Evolutionary conservation across 2,888 invertebrate species (phyloP).

Genomic region (Colletes collaris): DNA sequence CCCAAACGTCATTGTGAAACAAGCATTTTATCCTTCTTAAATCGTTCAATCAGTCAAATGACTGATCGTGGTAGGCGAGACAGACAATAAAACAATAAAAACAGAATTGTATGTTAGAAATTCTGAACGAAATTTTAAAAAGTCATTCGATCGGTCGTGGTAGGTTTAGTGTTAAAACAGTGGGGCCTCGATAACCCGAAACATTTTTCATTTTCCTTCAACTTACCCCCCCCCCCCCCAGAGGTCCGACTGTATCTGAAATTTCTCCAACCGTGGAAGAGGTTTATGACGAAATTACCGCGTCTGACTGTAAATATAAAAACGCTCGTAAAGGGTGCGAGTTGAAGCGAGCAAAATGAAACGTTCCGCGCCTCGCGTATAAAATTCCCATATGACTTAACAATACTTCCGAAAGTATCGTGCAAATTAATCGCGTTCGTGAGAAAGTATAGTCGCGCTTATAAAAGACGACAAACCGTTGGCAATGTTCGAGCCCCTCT

Average conservation of each 20-base stretch:
- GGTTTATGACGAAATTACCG: slow-evolving; percentile 35
- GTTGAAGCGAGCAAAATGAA: background rate
- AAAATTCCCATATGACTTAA: background rate
- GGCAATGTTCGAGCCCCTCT: background rate
- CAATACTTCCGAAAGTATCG: background rate
- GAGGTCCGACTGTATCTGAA: slow-evolving; percentile 26
- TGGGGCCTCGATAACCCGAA: too few species aligned
- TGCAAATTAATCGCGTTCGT: slow-evolving; percentile 5
- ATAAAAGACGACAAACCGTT: background rate
- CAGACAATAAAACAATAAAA: too few species aligned
- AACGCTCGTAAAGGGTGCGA: slow-evolving; percentile 2
- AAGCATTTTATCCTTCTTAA: too few species aligned
- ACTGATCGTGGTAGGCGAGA: too few species aligned
- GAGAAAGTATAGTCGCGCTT: background rate
- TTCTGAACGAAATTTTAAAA: too few species aligned
- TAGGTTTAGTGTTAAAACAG: too few species aligned
- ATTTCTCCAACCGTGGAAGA: slow-evolving; percentile 15
- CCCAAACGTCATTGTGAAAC: too few species aligned
- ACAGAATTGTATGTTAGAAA: too few species aligned
- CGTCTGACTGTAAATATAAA: slow-evolving; percentile 16
- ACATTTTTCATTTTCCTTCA: too few species aligned
- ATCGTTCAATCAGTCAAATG: too few species aligned
- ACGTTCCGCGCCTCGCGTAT: background rate
- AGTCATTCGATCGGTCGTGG: too few species aligned
- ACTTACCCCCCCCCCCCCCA: too few species aligned